A percentile compares a stretch with the other conserved stretches of the same genome.
phyloP scores from a whole-genome alignment of 2,113 vertebrate species.

The Muntiacus muntjak region DNA sequence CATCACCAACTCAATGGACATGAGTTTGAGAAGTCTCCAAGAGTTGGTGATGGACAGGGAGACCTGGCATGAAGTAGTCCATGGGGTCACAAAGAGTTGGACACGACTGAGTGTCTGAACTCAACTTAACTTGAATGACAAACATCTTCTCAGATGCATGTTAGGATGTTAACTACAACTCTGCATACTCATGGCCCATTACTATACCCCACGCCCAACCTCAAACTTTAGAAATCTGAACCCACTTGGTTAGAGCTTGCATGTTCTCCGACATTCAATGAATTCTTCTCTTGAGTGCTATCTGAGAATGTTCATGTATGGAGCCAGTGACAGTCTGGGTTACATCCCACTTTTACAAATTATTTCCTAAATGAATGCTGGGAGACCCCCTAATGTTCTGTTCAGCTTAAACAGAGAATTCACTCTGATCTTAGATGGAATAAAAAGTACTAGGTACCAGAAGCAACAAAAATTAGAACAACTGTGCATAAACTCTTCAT shows the following conservation, averaged over 20 bases:
- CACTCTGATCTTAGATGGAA: neutral
- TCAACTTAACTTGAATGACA: neutral
- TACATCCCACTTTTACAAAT: neutral
- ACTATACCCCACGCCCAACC: neutral
- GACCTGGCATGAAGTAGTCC: neutral
- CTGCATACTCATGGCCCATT: neutral
- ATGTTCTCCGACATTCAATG: slow-evolving; percentile 39
- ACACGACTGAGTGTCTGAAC: neutral
- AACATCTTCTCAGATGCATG: neutral
- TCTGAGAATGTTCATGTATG: slow-evolving; percentile 5
- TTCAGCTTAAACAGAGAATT: neutral
- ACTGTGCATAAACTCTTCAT: neutral
- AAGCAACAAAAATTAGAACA: neutral
- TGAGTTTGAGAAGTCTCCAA: neutral
- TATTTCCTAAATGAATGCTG: neutral
- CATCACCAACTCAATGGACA: neutral
- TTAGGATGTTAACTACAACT: neutral
- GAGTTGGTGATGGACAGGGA: neutral
- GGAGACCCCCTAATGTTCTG: neutral
- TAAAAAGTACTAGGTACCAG: neutral
- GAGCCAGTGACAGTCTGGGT: slow-evolving; percentile 16
- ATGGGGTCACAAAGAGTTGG: neutral
- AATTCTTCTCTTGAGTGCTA: slow-evolving; percentile 32
- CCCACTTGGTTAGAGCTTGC: neutral
- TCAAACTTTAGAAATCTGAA: slow-evolving; percentile 46